Evolutionary conservation across 2,888 invertebrate genomes (phyloP).

Genomic region (Hecatera dysodea): DNA sequence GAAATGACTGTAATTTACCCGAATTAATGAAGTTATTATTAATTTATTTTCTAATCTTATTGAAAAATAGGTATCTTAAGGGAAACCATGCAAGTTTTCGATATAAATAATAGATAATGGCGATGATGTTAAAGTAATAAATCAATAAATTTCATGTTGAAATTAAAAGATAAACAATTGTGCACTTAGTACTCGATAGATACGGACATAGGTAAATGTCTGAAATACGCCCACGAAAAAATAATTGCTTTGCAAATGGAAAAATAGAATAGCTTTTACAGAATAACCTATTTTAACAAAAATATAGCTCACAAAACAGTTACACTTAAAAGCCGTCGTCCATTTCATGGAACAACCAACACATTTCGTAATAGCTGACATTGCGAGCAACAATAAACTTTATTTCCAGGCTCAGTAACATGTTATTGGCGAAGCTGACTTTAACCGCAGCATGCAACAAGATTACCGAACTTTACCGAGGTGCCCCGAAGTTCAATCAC

Average conservation of each 20-base stretch:
- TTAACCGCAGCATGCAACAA: conserved; percentile 48
- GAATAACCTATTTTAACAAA: conserved; percentile 18
- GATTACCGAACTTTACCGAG: conserved; percentile 44
- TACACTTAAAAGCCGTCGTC: conserved; percentile 44
- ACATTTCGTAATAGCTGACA: conserved; percentile 10
- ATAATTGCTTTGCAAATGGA: neutral
- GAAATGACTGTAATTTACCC: too few species aligned
- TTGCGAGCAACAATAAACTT: conserved; percentile 17
- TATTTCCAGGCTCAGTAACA: conserved; percentile 14
- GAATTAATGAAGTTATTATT: too few species aligned
- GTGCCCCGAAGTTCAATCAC: conserved; percentile 22
- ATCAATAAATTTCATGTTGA: too few species aligned
- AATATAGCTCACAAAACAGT: conserved; percentile 37
- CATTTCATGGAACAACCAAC: conserved; percentile 29
- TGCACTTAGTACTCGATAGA: neutral
- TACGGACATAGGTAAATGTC: neutral
- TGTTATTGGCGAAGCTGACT: conserved; percentile 31
- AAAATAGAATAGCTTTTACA: neutral
- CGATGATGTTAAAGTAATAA: too few species aligned
- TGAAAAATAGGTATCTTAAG: too few species aligned
- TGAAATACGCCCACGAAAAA: neutral
- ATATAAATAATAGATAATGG: neutral
- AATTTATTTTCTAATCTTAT: too few species aligned
- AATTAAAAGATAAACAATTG: too few species aligned
- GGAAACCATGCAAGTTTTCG: neutral